Base-by-base conservation (phyloP, 2,888 invertebrate species). In the Melipona beecheii region DNA sequence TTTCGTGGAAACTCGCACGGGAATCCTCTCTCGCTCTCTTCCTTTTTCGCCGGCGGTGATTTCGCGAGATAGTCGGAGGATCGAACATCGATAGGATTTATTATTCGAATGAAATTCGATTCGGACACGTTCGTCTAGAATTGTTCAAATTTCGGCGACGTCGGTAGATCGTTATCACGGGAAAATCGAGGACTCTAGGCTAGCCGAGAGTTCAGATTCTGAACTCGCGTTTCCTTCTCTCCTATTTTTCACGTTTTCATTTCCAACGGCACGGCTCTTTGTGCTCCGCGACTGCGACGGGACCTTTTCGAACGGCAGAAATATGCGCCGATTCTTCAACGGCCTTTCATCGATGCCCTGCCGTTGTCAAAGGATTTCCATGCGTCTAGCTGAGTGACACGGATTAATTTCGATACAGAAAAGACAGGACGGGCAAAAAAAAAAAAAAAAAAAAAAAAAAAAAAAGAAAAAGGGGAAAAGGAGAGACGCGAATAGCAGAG, bases 241-340 rank as follows among this genome's bases (percentile, higher is more conserved):
- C 24, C 76, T 17, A 36, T 68, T 82, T 75, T 60, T 82, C 76
- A 66, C 78, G 78, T 89, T 86, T 78, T 86, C 85, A 85, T 85
- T 86, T 77, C 60, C 69, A 77, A 78, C 78, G 62, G 52, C 77
- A 52, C 68, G 69, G 68, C 60, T 60, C 78, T 83, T 83, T 80
- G 83, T 85, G 73, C 72, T 17, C 62, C 72, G 77, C 72, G 73
- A 75, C 52, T 66, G 78, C 78, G 66, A 83, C 69, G 54, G 36
- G 54, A 69, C 75, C 86, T 76, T 79, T 84, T 81, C 84, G 72
- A 81, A 81, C 68, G 86, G 73, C 66, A 86, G 86, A 87, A 87
- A 89, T 84, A 78, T 78, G 78, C 72, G 84, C 65, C 86, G 79
- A 88, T 89, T 89, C 84, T 81, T 85, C 70, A 68, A 76, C 75